phyloP scores from a whole-genome alignment of 2,888 invertebrate species.

The Calameuta filiformis region DNA sequence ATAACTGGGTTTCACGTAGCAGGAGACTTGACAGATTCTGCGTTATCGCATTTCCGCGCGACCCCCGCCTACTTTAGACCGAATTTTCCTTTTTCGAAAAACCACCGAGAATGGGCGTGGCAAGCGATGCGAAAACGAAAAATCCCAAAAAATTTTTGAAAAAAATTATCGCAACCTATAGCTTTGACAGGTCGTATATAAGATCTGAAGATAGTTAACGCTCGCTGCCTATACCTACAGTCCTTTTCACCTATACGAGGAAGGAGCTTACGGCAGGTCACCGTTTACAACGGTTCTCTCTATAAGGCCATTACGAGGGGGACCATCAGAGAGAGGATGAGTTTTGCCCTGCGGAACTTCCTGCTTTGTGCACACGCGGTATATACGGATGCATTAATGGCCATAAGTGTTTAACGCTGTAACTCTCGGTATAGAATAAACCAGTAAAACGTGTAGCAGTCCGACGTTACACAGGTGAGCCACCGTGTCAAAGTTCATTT shows the following conservation, averaged over 20 bases:
- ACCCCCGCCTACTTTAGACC: too few relatives aligned
- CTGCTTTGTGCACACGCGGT: slow-evolving; percentile 36
- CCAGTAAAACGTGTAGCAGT: slow-evolving; percentile 5
- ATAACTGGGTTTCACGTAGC: slow-evolving; percentile 16
- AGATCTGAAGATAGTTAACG: too few relatives aligned
- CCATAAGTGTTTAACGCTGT: slow-evolving; percentile 42
- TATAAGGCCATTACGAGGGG: slow-evolving; percentile 25
- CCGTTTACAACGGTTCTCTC: slow-evolving; percentile 13
- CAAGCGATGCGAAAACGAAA: too few relatives aligned
- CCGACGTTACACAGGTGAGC: background rate
- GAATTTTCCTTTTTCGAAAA: too few relatives aligned
- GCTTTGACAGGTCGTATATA: too few relatives aligned
- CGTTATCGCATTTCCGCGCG: slow-evolving; percentile 2
- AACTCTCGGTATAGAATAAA: slow-evolving; percentile 17
- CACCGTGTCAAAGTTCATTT: too few relatives aligned
- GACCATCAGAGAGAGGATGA: slow-evolving; percentile 13
- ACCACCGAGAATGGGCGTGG: too few relatives aligned
- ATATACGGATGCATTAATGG: slow-evolving; percentile 43
- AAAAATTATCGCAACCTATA: too few relatives aligned
- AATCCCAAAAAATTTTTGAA: too few relatives aligned
- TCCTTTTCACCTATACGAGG: too few relatives aligned
- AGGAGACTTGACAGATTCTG: slow-evolving; percentile 18
- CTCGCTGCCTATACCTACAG: too few relatives aligned
- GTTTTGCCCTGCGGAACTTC: slow-evolving; percentile 26
- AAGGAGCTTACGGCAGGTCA: too few relatives aligned